phyloP scores from a whole-genome alignment of 2,797 vertebrate species.

The Lagocephalus sceleratus region DNA sequence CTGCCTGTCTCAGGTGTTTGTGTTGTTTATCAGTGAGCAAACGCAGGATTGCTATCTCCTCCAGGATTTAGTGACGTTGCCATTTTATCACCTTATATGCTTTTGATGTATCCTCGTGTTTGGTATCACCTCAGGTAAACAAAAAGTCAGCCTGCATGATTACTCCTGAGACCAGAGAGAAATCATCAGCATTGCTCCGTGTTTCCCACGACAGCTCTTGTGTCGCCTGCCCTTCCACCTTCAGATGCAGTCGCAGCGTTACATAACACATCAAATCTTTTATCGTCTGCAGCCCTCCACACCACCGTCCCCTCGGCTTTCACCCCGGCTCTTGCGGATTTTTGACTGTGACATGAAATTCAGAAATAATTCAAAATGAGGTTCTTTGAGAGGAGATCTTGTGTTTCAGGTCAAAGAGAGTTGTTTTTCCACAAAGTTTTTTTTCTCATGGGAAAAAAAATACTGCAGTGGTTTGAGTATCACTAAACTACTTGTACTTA shows the following conservation, averaged over 20 bases:
- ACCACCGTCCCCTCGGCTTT: slow-evolving; percentile 25
- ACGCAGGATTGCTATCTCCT: slow-evolving; percentile 1
- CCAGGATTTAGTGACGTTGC: slow-evolving; percentile 11
- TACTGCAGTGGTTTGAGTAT: slow-evolving; percentile 15
- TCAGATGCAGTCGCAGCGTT: slow-evolving; percentile 49
- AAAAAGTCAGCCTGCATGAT: slow-evolving; percentile 1
- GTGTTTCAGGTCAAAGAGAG: slow-evolving; percentile 9
- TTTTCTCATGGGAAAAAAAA: slow-evolving; percentile 15
- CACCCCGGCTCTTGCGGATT: slow-evolving; percentile 20
- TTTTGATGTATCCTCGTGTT: slow-evolving; percentile 3
- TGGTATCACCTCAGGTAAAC: slow-evolving; percentile 1
- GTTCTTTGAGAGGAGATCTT: not conserved
- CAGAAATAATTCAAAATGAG: not conserved
- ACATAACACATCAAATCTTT: slow-evolving; percentile 60
- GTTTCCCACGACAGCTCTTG: slow-evolving; percentile 24
- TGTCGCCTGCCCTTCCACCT: slow-evolving; percentile 33
- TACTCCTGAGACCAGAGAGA: slow-evolving; percentile 7
- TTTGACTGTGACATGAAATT: slow-evolving; percentile 3
- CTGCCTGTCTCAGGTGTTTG: slow-evolving; percentile 15
- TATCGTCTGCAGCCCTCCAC: slow-evolving; percentile 45
- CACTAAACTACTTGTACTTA: no score
- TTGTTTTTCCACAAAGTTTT: slow-evolving; percentile 18
- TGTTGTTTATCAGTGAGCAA: slow-evolving; percentile 3
- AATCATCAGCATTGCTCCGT: slow-evolving; percentile 16
- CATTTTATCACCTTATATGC: slow-evolving; percentile 4